Conservation (phyloP, 1,140 invertebrate genomes). For the Lutraria rhynchaena region DNA sequence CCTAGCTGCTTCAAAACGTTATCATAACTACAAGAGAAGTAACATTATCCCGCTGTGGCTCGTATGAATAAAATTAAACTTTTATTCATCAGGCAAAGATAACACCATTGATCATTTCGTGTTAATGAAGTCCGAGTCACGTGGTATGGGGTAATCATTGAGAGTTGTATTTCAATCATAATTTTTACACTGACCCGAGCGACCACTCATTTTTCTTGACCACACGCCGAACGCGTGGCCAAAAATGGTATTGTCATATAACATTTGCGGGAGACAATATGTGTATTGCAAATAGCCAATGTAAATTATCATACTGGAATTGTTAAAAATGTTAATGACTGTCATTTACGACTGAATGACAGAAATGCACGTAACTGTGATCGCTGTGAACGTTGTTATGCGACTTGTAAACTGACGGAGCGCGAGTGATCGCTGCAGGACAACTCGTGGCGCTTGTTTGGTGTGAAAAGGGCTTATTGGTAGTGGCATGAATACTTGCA, state of each 20-base stretch:
- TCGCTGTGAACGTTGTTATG: background rate
- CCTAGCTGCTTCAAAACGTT: background rate
- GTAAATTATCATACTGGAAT: constrained; percentile 24
- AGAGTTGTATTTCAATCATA: constrained; percentile 24
- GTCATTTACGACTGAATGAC: constrained; percentile 30
- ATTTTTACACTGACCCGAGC: constrained; percentile 33
- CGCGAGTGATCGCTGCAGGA: background rate
- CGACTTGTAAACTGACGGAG: background rate
- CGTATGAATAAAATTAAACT: constrained; percentile 24
- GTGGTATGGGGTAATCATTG: constrained; percentile 28
- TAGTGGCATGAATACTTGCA: too few relatives aligned
- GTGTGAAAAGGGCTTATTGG: too few relatives aligned
- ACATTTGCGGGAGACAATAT: background rate
- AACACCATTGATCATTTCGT: constrained; percentile 5
- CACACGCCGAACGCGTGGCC: constrained; percentile 8
- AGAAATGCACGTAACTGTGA: constrained; percentile 2
- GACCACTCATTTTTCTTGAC: constrained; percentile 7
- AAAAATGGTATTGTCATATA: constrained; percentile 14
- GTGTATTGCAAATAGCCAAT: constrained; percentile 3
- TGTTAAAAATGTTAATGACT: background rate
- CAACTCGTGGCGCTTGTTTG: too few relatives aligned
- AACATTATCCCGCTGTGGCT: background rate
- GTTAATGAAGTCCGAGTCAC: constrained; percentile 3
- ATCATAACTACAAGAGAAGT: background rate
- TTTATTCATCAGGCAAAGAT: constrained; percentile 7